Evolutionary conservation across 2,113 vertebrate genomes (phyloP).

Genomic region (Chionomys nivalis): DNA sequence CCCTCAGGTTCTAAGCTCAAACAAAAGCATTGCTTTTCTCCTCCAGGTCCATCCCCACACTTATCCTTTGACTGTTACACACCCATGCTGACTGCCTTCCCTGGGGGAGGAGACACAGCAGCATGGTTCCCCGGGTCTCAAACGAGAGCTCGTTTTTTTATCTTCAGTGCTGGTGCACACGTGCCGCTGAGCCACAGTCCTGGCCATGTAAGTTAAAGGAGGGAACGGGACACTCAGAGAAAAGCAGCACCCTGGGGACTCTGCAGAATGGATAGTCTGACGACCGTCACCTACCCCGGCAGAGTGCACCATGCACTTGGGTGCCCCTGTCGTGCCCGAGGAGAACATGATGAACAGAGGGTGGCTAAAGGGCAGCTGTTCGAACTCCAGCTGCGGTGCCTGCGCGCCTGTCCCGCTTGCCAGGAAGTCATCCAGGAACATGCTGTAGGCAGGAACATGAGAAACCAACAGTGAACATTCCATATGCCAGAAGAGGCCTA

Average conservation of each 20-base stretch:
- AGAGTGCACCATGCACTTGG: slow-evolving; percentile 99
- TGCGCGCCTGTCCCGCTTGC: slow-evolving; percentile 89
- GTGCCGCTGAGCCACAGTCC: too few species aligned
- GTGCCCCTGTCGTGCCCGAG: slow-evolving; percentile 96
- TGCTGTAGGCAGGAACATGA: slow-evolving; percentile 77
- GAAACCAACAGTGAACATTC: background rate
- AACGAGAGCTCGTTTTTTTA: background rate
- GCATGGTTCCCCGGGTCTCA: background rate
- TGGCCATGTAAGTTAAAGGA: too few species aligned
- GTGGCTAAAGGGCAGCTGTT: slow-evolving; percentile 96
- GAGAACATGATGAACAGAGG: slow-evolving; percentile 98
- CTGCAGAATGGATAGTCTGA: background rate
- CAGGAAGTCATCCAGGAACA: slow-evolving; percentile 96
- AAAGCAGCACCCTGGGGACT: background rate
- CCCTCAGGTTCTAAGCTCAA: background rate
- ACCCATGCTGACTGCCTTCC: background rate
- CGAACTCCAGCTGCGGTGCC: slow-evolving; percentile 96
- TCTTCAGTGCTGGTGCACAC: background rate
- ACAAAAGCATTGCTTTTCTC: background rate
- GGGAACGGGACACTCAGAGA: too few species aligned
- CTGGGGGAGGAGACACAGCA: too few species aligned
- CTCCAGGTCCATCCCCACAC: background rate
- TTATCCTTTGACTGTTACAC: background rate
- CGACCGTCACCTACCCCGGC: slow-evolving; percentile 90
- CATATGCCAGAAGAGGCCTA: fast-evolving